Base-by-base conservation (phyloP, 37 sponge, comb jelly and placozoan species). In the Ianthella basta region DNA sequence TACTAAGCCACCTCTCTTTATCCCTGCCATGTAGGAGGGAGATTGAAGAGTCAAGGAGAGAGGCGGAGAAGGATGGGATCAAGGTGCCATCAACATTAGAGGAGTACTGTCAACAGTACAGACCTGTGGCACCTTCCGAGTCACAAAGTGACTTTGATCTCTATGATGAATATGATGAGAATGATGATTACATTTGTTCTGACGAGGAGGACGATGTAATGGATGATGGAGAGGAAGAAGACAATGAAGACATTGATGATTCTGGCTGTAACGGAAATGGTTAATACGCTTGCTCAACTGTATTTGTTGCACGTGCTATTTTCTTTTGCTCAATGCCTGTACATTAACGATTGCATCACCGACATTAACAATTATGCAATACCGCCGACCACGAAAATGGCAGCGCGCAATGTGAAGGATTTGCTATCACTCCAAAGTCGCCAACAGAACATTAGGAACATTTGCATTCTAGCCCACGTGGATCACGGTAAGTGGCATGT, bases 391-490 rank as follows among this genome's bases (percentile, higher is more conserved):
- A 44, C 3, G 6, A 44, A 44, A 44, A 44, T 44, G 50, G 50
- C 50, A 8, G 50, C 50, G 50, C 50, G 8, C 3, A 44, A 3
- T 44, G 6, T 44, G 50, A 29, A 23, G 1, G 80, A 69, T 24
- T 56, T 89, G 19, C 77, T 73, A 33, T 21, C 44, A 50, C 87
- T 95, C 18, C 96, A 89, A 79, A 72, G 82, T 55, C 78, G 79
- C 39, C 87, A 79, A 0, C 38, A 86, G 53, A 90, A 93, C 65
- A 91, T 98, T 67, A 87, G 99, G 80, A 98, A 98, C 60, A 90
- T 98, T 21, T 96, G 97, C 66, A 98, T 98, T 60, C 81, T 98
- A 34, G 99, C 99, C 36, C 99, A 98, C 60, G 99, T 98, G 30
- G 97, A 96, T 75, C 94, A 96, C 63, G 97, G 92, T 92, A 89